A percentile compares a stretch with the other conserved stretches of the same genome.
Evolutionary conservation across 2,113 vertebrate genomes (phyloP).

Genomic region (Hippotragus niger): DNA sequence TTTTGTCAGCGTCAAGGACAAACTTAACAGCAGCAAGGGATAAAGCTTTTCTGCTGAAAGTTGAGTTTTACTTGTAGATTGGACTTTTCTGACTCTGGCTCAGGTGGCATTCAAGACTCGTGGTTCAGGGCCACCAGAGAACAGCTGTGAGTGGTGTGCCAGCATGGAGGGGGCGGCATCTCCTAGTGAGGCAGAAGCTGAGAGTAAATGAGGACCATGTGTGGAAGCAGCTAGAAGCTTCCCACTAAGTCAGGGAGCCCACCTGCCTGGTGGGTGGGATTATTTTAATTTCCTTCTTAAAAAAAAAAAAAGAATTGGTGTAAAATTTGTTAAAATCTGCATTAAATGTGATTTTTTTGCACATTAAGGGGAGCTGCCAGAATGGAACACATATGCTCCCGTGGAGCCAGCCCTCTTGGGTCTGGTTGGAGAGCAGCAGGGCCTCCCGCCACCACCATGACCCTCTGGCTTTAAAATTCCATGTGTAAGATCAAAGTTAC

Average conservation of each 20-base stretch:
- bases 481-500: not conserved
- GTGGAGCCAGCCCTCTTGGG: not conserved
- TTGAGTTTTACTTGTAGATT: not conserved
- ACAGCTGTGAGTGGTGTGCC: not conserved
- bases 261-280: not conserved
- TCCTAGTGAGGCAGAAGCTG: not conserved
- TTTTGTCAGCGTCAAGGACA: not conserved
- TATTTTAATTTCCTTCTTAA: not conserved
- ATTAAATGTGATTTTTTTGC: slow-evolving; percentile 7
- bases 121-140: not conserved
- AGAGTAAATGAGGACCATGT: not conserved
- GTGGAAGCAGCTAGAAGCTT: slow-evolving; percentile 28
- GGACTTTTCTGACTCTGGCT: not conserved
- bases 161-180: not conserved
- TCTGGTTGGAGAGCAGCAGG: not conserved
- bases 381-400: not conserved
- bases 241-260: not conserved
- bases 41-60: not conserved
- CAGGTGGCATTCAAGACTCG: not conserved
- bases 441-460: not conserved
- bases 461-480: not conserved
- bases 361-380: not conserved
- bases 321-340: slow-evolving; percentile 38
- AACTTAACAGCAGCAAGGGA: not conserved
- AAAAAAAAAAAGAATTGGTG: not conserved